Evolutionary conservation across 2,888 invertebrate genomes (phyloP).

Genomic region (Metacarcinus magister): DNA sequence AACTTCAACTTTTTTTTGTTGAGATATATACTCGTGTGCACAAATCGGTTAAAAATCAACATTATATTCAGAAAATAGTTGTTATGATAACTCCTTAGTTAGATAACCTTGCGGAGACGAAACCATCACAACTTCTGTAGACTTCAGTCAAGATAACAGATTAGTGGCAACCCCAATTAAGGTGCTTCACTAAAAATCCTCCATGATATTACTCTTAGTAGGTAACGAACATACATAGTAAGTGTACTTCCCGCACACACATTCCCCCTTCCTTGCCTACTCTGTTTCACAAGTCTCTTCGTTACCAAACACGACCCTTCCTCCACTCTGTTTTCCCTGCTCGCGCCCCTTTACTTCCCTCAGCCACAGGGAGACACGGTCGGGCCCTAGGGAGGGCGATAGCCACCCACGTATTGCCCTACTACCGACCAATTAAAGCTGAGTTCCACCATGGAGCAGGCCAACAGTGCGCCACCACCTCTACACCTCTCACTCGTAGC

Average conservation of each 20-base stretch:
- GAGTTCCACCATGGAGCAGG: slow-evolving; percentile 65
- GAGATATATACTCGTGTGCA: neutral
- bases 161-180: neutral
- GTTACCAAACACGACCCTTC: neutral
- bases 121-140: neutral
- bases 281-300: neutral
- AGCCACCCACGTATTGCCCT: slow-evolving; percentile 70
- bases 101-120: neutral
- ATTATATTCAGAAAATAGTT: neutral
- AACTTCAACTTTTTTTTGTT: neutral
- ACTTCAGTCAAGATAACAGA: neutral
- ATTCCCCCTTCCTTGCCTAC: neutral
- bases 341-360: neutral
- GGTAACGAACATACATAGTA: neutral
- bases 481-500: slow-evolving; percentile 17
- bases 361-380: slow-evolving; percentile 50
- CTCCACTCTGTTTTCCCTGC: neutral
- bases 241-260: neutral
- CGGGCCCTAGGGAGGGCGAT: neutral
- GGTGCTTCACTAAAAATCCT: neutral
- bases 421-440: slow-evolving; percentile 69
- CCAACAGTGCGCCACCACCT: neutral
- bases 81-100: neutral
- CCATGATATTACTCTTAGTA: neutral
- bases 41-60: neutral